A percentile compares a stretch with the other conserved stretches of the same genome.
Evolutionary conservation across 2,797 vertebrate genomes (phyloP).

Genomic region (Pygocentrus nattereri): DNA sequence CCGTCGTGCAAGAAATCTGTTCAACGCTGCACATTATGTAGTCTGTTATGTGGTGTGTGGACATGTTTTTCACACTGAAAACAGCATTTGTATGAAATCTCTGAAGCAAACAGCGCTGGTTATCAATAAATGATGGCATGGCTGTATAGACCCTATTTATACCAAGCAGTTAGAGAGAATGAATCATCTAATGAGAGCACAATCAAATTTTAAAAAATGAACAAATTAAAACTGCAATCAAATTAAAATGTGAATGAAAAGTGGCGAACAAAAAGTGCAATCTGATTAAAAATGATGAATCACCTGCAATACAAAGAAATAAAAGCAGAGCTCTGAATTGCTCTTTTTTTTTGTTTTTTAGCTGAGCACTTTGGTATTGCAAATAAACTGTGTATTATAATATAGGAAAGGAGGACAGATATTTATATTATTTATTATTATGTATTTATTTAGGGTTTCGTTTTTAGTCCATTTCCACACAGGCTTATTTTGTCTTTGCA

Average conservation of each 20-base stretch:
- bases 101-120: background rate
- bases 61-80: background rate
- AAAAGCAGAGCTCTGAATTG: background rate
- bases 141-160: constrained; percentile 9
- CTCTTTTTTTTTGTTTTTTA: too few species aligned
- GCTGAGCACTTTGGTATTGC: background rate
- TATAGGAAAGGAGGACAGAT: background rate
- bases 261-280: background rate
- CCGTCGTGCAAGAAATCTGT: background rate
- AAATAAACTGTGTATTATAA: background rate
- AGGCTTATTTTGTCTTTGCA: background rate
- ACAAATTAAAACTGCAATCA: constrained; percentile 11
- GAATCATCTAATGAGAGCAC: constrained; percentile 20
- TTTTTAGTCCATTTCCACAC: too few species aligned
- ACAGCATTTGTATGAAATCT: background rate
- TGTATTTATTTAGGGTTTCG: background rate
- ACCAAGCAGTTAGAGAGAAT: constrained; percentile 12
- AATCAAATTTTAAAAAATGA: background rate
- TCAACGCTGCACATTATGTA: background rate
- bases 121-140: background rate
- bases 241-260: background rate
- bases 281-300: constrained; percentile 1
- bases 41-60: background rate
- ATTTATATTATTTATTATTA: background rate
- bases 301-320: background rate